phyloP scores from a whole-genome alignment of 2,888 invertebrate genomes.

The Cryptosula pallasiana region DNA sequence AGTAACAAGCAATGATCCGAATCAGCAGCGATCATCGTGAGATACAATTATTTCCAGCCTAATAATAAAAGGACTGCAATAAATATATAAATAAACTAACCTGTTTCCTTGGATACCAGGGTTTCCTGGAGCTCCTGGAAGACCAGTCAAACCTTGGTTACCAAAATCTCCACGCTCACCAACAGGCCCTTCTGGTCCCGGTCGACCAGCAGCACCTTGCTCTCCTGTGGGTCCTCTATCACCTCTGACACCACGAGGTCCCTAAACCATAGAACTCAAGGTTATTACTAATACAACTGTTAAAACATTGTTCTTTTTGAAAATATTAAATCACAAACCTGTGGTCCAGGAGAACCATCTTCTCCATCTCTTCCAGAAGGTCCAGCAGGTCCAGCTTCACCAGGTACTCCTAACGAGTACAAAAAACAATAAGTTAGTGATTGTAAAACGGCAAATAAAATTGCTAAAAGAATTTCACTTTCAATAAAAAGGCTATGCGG shows the following conservation, averaged over 20 bases:
- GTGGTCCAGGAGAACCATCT: constrained; percentile 27
- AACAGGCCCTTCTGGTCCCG: constrained; percentile 26
- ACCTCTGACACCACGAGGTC: constrained; percentile 25
- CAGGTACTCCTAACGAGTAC: constrained; percentile 27
- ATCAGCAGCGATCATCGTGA: too few species aligned
- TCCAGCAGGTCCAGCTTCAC: constrained; percentile 27
- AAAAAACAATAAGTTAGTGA: too few species aligned
- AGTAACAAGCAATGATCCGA: too few species aligned
- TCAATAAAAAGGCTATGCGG: too few species aligned
- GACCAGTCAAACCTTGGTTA: constrained; percentile 24
- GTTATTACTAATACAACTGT: neutral
- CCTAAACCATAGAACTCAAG: constrained; percentile 2
- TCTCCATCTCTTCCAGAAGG: constrained; percentile 25
- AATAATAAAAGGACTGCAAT: too few species aligned
- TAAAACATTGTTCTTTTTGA: too few species aligned
- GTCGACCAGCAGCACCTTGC: constrained; percentile 25
- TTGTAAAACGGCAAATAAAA: too few species aligned
- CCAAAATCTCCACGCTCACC: constrained; percentile 27
- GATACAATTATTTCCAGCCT: too few species aligned
- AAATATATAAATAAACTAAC: neutral
- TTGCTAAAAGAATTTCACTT: too few species aligned
- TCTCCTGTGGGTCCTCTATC: constrained; percentile 25
- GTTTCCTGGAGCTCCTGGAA: constrained; percentile 19
- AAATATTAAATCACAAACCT: constrained; percentile 24
- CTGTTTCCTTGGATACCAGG: constrained; percentile 26